phyloP scores from a whole-genome alignment of 1,140 invertebrate species.

The Ceratosolen solmsi region DNA sequence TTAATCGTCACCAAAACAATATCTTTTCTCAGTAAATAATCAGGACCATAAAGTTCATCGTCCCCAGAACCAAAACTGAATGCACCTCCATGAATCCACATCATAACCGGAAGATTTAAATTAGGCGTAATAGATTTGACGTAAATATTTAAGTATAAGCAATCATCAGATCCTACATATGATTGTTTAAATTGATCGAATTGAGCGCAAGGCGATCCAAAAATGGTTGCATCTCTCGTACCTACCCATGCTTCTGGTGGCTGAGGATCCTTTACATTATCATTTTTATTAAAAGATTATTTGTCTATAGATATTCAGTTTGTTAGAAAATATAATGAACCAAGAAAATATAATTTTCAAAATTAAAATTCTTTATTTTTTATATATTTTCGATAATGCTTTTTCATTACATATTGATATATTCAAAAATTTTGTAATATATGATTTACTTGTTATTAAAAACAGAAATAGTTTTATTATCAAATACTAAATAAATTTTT shows the following conservation, averaged over 20 bases:
- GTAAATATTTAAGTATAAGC: constrained; percentile 88
- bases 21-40: constrained; percentile 72
- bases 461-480: too few species aligned
- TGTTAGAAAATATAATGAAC: too few species aligned
- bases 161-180: constrained; percentile 78
- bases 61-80: constrained; percentile 74
- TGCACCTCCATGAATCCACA: constrained; percentile 81
- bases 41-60: constrained; percentile 68
- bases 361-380: too few species aligned
- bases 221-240: constrained; percentile 73
- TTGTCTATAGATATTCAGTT: too few species aligned
- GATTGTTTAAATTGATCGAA: constrained; percentile 42
- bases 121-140: constrained; percentile 72
- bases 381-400: too few species aligned
- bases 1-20: constrained; percentile 77
- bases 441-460: too few species aligned
- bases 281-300: background rate
- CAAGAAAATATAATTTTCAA: too few species aligned
- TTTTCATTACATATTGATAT: too few species aligned
- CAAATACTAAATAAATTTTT: too few species aligned
- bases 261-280: constrained; percentile 73
- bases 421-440: too few species aligned
- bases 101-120: constrained; percentile 75
- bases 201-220: constrained; percentile 74
- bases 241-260: constrained; percentile 75